Evolutionary conservation across 2,888 invertebrate genomes (phyloP).

Genomic region (Netelia inedita): DNA sequence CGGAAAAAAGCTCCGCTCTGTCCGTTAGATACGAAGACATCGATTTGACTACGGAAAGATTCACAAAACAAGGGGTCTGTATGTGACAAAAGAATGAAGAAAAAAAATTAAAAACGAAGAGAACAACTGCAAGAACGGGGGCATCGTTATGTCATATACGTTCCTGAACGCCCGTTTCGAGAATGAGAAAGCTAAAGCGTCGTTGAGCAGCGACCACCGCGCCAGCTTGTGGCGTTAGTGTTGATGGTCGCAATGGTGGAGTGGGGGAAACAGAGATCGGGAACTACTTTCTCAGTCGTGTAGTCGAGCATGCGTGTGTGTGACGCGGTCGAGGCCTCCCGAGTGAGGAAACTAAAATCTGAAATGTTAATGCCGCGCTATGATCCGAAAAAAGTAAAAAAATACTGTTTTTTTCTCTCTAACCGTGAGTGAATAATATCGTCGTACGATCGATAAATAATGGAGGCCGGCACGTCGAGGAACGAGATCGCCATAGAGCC

Average conservation of each 20-base stretch:
- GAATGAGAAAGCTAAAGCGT: slow-evolving; percentile 27
- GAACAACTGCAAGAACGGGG: neutral
- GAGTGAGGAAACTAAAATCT: slow-evolving; percentile 79
- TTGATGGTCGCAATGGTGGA: slow-evolving; percentile 12
- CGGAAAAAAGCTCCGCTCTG: neutral
- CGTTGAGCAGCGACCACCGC: slow-evolving; percentile 48
- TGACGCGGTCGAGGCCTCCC: slow-evolving; percentile 74
- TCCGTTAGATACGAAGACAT: neutral
- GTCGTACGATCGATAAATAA: slow-evolving; percentile 78
- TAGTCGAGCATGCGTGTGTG: slow-evolving; percentile 77
- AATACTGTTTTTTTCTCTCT: slow-evolving; percentile 70
- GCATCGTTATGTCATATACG: neutral
- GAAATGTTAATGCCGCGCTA: slow-evolving; percentile 80
- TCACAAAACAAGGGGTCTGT: neutral
- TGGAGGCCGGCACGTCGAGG: slow-evolving; percentile 85
- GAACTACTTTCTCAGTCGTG: slow-evolving; percentile 76
- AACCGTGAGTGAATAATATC: slow-evolving; percentile 77
- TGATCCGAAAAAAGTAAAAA: slow-evolving; percentile 78
- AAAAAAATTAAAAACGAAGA: neutral
- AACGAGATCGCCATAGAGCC: slow-evolving; percentile 85
- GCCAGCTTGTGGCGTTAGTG: neutral
- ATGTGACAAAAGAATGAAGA: neutral
- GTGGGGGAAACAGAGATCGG: slow-evolving; percentile 47
- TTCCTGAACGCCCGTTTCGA: slow-evolving; percentile 9
- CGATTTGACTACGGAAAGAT: neutral